A percentile compares a stretch with the other conserved stretches of the same genome.
phyloP scores from a whole-genome alignment of 2,888 invertebrate genomes.

The Dryocosmus kuriphilus region DNA sequence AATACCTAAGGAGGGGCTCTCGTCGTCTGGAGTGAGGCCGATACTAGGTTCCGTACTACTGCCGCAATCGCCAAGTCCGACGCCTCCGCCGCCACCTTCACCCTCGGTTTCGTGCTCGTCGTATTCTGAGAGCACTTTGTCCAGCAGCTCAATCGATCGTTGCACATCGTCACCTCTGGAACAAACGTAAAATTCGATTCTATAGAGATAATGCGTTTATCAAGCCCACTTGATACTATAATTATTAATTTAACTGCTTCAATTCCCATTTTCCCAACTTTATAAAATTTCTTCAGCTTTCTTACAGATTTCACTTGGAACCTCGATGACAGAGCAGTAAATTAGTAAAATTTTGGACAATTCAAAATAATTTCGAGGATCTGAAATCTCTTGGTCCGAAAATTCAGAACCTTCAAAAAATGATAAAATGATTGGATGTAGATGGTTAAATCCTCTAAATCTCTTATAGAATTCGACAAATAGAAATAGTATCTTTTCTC shows the following conservation, averaged over 20 bases:
- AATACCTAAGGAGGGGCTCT: slow-evolving; percentile 86
- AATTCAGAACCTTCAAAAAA: too few relatives aligned
- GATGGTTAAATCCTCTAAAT: neutral
- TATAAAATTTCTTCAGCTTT: neutral
- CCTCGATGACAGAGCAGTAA: too few relatives aligned
- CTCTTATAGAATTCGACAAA: neutral
- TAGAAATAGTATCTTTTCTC: neutral
- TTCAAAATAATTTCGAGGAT: too few relatives aligned
- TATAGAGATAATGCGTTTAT: slow-evolving; percentile 66
- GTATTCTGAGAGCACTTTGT: slow-evolving; percentile 94
- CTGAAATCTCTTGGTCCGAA: too few relatives aligned
- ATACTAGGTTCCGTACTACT: slow-evolving; percentile 79
- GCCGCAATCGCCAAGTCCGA: slow-evolving; percentile 72
- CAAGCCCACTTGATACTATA: neutral
- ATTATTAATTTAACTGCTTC: neutral
- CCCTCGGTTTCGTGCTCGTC: slow-evolving; percentile 86
- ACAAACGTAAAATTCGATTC: slow-evolving; percentile 75
- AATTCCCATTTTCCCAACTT: neutral
- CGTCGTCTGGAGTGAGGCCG: slow-evolving; percentile 81
- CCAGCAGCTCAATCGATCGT: slow-evolving; percentile 91
- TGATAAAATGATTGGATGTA: neutral
- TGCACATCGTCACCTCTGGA: slow-evolving; percentile 92
- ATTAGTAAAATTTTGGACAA: too few relatives aligned
- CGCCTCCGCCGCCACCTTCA: slow-evolving; percentile 77
- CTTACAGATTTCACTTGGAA: neutral